Base-by-base conservation (phyloP, 2,797 vertebrate genomes). In the Leucoraja ocellata region DNA sequence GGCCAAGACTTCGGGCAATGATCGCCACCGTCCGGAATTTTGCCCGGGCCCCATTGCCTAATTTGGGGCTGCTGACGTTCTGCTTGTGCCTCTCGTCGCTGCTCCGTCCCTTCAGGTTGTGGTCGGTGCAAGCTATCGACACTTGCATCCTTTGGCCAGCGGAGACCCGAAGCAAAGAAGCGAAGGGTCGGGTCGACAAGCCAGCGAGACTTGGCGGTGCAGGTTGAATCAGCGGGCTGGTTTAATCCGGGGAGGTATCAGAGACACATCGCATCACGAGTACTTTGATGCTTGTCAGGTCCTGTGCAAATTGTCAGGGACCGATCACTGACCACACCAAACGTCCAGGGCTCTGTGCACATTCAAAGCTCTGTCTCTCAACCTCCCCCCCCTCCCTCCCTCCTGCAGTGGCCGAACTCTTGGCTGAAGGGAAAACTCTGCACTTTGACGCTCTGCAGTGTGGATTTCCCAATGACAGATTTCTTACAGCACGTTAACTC, bases 81-180 rank as follows among this genome's bases (percentile, higher is more conserved):
- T 98, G 98, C 96, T 99, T 99, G 95, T 99, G 98, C 16, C 97
- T 94, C 94, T 99, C 98, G 94, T 99, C 99, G 93, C 98, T 98
- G 96, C 99, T 99, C 39, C 98, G 97, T 94, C 97, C 96, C 97
- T 99, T 99, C 95, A 99, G 95, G 96, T 98, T 99, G 96, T 99
- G 99, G 95, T 99, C 99, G 0, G 98, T 99, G 96, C 99, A 99
- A 95, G 99, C 99, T 93, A 99, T 99, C 95, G 98, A 99, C 96
- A 99, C 99, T 97, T 99, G 99, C 99, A 99, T 99, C 74, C 90
- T 94, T 93, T 73, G 28, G 83, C 76, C 58, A 76, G 14, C 28
- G 39, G 63, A 68, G 84, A 63, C 46, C 4, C n/a, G 63, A 68
- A 46, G 93, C 93, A 93, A 25, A 77, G 46, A 63, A 14, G 79